Conservation (phyloP, 2,888 invertebrate genomes). For the Notodonta ziczac region DNA sequence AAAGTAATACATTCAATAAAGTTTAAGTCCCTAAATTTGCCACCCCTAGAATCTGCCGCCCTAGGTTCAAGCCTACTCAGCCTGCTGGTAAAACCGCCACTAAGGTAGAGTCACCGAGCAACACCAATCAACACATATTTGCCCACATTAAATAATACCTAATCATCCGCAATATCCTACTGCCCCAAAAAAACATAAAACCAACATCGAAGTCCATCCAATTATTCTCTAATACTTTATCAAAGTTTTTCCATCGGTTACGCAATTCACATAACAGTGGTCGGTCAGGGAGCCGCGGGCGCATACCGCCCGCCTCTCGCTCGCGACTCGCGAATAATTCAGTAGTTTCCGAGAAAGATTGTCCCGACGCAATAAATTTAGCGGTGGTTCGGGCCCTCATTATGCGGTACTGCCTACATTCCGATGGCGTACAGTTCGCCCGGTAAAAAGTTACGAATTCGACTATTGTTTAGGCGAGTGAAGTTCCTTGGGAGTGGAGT, state of each 20-base stretch:
- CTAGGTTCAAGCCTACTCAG: no score
- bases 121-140: no score
- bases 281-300: constrained; percentile 65
- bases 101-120: no score
- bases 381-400: constrained; percentile 59
- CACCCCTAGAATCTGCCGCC: no score
- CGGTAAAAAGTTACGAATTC: constrained; percentile 68
- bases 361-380: constrained; percentile 73
- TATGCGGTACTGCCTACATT: constrained; percentile 82
- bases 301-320: constrained; percentile 56
- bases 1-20: no score
- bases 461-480: constrained; percentile 64
- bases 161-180: not conserved
- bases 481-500: constrained; percentile 31
- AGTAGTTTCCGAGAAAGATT: constrained; percentile 74
- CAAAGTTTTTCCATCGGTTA: constrained; percentile 52
- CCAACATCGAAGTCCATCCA: not conserved
- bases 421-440: constrained; percentile 65
- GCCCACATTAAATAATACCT: not conserved
- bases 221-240: constrained; percentile 23
- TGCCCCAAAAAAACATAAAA: constrained; percentile 1
- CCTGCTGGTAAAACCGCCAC: no score
- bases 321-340: constrained; percentile 70
- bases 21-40: no score
- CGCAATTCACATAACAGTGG: constrained; percentile 82